Conservation (phyloP, 2,888 invertebrate genomes). For the Meganola albula region DNA sequence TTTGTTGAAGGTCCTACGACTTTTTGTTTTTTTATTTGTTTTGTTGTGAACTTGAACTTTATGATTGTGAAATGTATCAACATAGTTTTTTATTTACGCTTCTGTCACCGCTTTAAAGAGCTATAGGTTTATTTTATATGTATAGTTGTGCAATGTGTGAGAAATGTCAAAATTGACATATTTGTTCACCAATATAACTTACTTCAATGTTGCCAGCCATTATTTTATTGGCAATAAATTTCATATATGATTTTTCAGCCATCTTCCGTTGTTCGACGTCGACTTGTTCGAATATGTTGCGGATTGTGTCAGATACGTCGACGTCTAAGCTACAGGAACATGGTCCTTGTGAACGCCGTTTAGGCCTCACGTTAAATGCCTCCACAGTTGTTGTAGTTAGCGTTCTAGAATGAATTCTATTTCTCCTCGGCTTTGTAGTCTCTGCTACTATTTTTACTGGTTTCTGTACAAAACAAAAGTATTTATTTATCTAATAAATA, state of each 20-base stretch:
- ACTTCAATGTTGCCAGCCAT: conserved; percentile 52
- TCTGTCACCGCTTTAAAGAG: no score
- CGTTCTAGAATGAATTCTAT: conserved; percentile 35
- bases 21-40: no score
- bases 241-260: conserved; percentile 58
- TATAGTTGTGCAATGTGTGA: no score
- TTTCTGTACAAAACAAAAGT: conserved; percentile 38
- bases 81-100: no score
- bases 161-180: not conserved
- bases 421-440: conserved; percentile 35
- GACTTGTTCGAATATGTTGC: conserved; percentile 67
- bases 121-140: no score
- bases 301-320: conserved; percentile 62
- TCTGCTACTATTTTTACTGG: conserved; percentile 44
- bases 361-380: conserved; percentile 57
- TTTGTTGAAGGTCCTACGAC: no score
- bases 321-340: conserved; percentile 63
- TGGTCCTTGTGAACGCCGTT: conserved; percentile 43
- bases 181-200: conserved; percentile 15
- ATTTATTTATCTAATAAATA: no score
- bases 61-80: no score
- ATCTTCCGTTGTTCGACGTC: conserved; percentile 58
- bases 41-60: no score
- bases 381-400: conserved; percentile 60
- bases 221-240: conserved; percentile 64